Base-by-base conservation (phyloP, 2,113 vertebrate species). In the Ammodytes marinus region DNA sequence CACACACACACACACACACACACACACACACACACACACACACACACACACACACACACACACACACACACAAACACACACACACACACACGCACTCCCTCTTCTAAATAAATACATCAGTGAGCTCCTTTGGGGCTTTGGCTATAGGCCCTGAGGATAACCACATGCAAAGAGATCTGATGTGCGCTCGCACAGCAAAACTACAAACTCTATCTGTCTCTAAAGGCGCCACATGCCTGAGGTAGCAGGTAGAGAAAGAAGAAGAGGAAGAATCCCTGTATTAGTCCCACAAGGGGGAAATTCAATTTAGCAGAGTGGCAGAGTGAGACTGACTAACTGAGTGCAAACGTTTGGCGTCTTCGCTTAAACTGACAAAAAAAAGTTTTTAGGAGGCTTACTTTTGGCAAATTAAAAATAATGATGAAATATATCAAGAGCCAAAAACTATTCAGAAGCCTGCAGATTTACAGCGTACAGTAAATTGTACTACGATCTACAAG, bases 61-160 rank as follows among this genome's bases (percentile, higher is more conserved):
- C 27, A 27, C 27, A 27, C 27, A 27, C 27, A 27, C 27, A 27
- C 27, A 27, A 1, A 27, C 27, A 27, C 27, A 27, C 27, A 27
- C 27, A 27, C 27, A 27, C 27, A 27, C 27, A 27, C 27, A 27
- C 27, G 2, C 54, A 8, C 3, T 12, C 69, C 43, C 53, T 4
- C 73, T 55, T 66, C 53, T 76, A 87, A 87, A 93, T 90, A 88
- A 91, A 92, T 86, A 93, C 90, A 94, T 91, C 89, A 88, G 77
- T 89, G 82, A 90, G 86, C 73, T 86, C 84, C 71, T 65, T 65
- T 54, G 37, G 77, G 85, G 89, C 72, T 92, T 90, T 92, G 74
- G 54, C 57, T 37, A 70, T 37, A 70, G 86, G 80, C 88, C 84
- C 73, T 6, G 64, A 85, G 86, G 89, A 94, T 91, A 90, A 90